A percentile compares a stretch with the other conserved stretches of the same genome.
Conservation (phyloP, 2,113 vertebrate species). For the Phoxinus phoxinus region DNA sequence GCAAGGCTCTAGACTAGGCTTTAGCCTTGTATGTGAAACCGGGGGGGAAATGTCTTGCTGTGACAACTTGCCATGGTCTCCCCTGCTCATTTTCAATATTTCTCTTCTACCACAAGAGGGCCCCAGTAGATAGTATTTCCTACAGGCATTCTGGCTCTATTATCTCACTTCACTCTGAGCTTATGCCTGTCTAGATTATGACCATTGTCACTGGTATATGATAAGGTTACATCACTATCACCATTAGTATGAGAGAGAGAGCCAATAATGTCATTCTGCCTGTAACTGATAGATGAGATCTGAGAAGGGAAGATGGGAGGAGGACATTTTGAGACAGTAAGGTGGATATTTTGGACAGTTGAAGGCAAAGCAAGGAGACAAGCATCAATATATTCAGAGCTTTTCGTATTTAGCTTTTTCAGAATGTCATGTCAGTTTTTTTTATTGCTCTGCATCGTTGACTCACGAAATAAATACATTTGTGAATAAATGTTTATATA, state of each 20-base stretch:
- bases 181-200: conserved; percentile 7
- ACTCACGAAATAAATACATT: not conserved
- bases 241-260: conserved; percentile 23
- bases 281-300: conserved; percentile 23
- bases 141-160: not conserved
- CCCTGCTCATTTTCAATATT: not conserved
- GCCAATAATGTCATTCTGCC: conserved; percentile 4
- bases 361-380: not conserved
- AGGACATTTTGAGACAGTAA: conserved; percentile 18
- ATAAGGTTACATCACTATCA: conserved; percentile 33
- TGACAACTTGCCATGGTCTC: too few species aligned
- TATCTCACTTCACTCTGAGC: not conserved
- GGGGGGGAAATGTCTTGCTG: too few species aligned
- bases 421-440: conserved; percentile 7
- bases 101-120: conserved; percentile 43
- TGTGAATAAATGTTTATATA: not conserved
- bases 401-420: not conserved
- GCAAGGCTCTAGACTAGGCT: too few species aligned
- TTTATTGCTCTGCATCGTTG: not conserved
- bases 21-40: too few species aligned
- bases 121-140: conserved; percentile 7
- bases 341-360: conserved; percentile 12
- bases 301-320: not conserved
- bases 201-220: not conserved
- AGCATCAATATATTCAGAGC: not conserved